phyloP scores from a whole-genome alignment of 2,797 vertebrate species.

The Lepus oiostolus region DNA sequence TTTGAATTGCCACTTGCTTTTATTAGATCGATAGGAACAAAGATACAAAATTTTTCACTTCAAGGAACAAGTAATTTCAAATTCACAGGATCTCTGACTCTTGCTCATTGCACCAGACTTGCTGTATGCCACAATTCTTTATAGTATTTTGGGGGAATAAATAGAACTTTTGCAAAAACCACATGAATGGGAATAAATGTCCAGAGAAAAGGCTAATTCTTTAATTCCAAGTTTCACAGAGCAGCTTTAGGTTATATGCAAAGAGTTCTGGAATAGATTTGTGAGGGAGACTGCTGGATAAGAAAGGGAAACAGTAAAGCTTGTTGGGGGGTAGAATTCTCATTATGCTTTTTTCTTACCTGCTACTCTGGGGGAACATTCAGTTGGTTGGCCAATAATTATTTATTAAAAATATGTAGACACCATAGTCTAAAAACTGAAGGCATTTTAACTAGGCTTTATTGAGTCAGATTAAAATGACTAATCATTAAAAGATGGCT shows the following conservation, averaged over 20 bases:
- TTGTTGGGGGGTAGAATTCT: background rate
- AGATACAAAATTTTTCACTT: background rate
- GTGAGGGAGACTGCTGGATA: background rate
- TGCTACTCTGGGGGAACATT: background rate
- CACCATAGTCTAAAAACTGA: background rate
- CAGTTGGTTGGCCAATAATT: background rate
- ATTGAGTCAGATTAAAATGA: background rate
- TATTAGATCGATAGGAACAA: background rate
- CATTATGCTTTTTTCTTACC: background rate
- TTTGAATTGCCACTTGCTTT: background rate
- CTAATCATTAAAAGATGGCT: background rate
- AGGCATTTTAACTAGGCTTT: background rate
- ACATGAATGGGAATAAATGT: background rate
- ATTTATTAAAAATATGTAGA: background rate
- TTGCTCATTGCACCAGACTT: background rate
- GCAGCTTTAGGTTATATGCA: background rate
- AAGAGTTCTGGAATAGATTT: background rate
- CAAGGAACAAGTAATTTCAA: background rate
- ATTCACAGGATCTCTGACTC: background rate
- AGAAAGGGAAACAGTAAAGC: background rate
- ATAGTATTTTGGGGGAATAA: conserved; percentile 13
- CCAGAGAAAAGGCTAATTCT: conserved; percentile 20
- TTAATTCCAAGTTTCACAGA: background rate
- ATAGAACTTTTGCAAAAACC: conserved; percentile 20
- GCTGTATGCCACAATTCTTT: background rate